Evolutionary conservation across 2,797 vertebrate species (phyloP), one percentile per base, ranked within the genome.

Genomic region (Labeo calbasu): DNA sequence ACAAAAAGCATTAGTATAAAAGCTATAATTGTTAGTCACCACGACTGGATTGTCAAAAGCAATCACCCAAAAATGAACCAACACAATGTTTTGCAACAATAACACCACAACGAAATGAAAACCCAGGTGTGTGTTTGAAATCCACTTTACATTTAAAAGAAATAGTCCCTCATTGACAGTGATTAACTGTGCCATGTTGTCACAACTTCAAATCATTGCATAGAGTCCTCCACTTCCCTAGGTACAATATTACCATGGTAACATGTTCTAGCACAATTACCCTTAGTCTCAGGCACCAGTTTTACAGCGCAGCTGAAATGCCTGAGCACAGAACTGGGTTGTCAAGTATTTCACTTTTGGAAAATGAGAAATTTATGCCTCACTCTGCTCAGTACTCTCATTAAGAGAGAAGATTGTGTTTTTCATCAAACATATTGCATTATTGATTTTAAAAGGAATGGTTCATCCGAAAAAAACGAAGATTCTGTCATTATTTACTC

Each of bases 221-320:
- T n/a, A 75, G 76, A 78, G 63, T 55, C 77, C 59, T 77, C 51
- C 55, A 66, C 59, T 70, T 79, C 53, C 61, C 25, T 63, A 51
- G 55, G 43, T 68, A n/a, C 43, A 28, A 72, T 63, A 88, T 89
- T 83, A 83, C 88, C 87, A 89, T 88, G 87, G 88, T 80, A 81
- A 89, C 85, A 72, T 65, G 36, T 73, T 86, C 88, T 50, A 61
- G 71, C 51, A 66, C 81, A 77, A 84, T 82, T 87, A 79, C 83
- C 63, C n/a, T 40, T 65, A 46, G 75, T 70, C 65, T 82, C 25
- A 19, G 15, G 17, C 21, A 83, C 40, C 68, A 43, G 68, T 63
- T 81, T 73, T 61, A 66, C 77, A 77, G 59, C 2, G 53, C 72
- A 73, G 68, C 48, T 79, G 69, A 75, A 70, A 36, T 28, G 68